These are phyloP conservation scores for Xestia sexstrigata DNA, from an alignment of 2,888 invertebrate species.

Conservation along the genomic window DNA sequence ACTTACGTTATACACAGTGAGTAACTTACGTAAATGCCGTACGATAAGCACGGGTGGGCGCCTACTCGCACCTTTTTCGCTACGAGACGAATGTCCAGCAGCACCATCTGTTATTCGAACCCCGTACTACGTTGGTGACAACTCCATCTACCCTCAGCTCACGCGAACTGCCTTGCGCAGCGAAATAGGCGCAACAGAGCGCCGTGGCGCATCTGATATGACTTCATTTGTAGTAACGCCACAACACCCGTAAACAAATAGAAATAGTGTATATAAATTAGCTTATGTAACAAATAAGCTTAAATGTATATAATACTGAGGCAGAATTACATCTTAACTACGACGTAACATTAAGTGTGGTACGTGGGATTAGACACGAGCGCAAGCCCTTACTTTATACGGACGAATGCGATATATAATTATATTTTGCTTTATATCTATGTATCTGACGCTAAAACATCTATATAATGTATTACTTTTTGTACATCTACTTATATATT, in stretches of 20 bases:
- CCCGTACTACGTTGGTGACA: constrained; percentile 36
- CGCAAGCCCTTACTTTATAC: constrained; percentile 90
- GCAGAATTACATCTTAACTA: constrained; percentile 91
- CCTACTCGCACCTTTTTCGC: constrained; percentile 73
- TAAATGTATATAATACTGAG: constrained; percentile 91
- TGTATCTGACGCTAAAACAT: constrained; percentile 91
- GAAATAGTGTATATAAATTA: constrained; percentile 90
- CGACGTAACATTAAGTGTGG: constrained; percentile 90
- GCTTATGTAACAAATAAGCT: constrained; percentile 91
- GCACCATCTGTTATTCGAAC: constrained; percentile 66
- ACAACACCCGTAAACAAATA: constrained; percentile 89
- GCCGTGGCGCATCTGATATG: constrained; percentile 88
- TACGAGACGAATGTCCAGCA: constrained; percentile 62
- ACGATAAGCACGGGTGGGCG: constrained; percentile 87
- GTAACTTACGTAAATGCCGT: constrained; percentile 88
- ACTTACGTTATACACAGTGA: constrained; percentile 89
- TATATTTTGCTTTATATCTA: constrained; percentile 90
- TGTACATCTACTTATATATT: constrained; percentile 91
- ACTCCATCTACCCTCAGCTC: constrained; percentile 63
- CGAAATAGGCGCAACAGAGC: constrained; percentile 75
- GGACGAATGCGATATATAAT: constrained; percentile 91
- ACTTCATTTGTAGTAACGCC: constrained; percentile 87
- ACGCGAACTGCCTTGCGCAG: constrained; percentile 61
- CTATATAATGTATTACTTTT: constrained; percentile 91
- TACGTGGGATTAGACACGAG: constrained; percentile 90